Evolutionary conservation across 35 echinoderm and acorn worm genomes (phyloP).

Genomic region (Eucidaris tribuloides): DNA sequence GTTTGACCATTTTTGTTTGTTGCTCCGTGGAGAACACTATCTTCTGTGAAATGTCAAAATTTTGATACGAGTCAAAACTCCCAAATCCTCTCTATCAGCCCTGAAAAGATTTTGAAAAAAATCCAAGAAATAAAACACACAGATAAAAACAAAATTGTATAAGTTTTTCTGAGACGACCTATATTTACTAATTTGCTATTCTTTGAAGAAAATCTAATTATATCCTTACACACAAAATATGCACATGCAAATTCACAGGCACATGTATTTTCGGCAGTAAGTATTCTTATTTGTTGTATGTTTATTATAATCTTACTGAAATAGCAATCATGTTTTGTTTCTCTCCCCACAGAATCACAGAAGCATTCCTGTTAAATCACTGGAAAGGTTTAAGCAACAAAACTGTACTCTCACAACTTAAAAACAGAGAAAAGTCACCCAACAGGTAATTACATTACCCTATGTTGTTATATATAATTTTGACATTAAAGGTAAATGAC

Average conservation of each 20-base stretch:
- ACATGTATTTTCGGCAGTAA: not conserved
- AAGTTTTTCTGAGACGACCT: too few relatives aligned
- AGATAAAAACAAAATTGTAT: too few relatives aligned
- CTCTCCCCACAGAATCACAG: slow-evolving; percentile 67
- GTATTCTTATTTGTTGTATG: not conserved
- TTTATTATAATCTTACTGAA: not conserved
- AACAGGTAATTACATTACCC: not conserved
- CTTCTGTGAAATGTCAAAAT: too few relatives aligned
- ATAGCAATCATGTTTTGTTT: not conserved
- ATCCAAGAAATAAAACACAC: too few relatives aligned
- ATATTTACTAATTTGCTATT: not conserved
- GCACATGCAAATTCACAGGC: not conserved
- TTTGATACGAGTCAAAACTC: too few relatives aligned
- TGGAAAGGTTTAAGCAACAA: slow-evolving; percentile 88
- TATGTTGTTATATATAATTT: not conserved
- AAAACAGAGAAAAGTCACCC: slow-evolving; percentile 29
- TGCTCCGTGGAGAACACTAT: too few relatives aligned
- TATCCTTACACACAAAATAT: not conserved
- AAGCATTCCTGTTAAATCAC: slow-evolving; percentile 69
- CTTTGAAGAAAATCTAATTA: not conserved
- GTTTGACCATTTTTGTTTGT: too few relatives aligned
- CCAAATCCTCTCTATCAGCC: too few relatives aligned
- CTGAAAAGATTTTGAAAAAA: too few relatives aligned
- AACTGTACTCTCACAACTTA: slow-evolving; percentile 70
- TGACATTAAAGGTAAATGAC: too few relatives aligned